Conservation (phyloP, 1,140 invertebrate species). For the Ips nitidus region DNA sequence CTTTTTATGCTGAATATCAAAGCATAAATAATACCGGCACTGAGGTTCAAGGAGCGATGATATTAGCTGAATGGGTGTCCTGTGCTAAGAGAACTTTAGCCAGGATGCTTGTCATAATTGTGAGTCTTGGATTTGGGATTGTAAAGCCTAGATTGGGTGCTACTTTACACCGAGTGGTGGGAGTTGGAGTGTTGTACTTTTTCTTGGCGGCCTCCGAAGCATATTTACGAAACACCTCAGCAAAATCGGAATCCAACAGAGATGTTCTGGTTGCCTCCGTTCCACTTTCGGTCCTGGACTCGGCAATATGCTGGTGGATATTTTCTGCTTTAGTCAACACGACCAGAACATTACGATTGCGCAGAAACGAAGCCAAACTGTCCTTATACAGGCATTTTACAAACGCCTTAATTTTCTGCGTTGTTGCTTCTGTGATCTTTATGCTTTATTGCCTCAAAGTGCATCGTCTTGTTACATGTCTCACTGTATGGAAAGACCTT, state of each 20-base stretch:
- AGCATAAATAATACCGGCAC: conserved; percentile 74
- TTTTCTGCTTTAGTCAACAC: conserved; percentile 88
- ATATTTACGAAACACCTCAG: conserved; percentile 72
- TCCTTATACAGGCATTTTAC: conserved; percentile 90
- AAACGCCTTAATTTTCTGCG: conserved; percentile 87
- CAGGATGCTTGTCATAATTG: conserved; percentile 90
- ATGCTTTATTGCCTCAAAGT: conserved; percentile 90
- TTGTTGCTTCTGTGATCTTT: conserved; percentile 84
- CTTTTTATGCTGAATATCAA: conserved; percentile 88
- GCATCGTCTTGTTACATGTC: conserved; percentile 44
- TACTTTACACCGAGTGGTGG: conserved; percentile 82
- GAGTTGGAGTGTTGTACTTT: conserved; percentile 80
- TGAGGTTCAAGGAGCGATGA: conserved; percentile 66
- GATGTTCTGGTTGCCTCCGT: conserved; percentile 72
- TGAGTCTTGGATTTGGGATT: conserved; percentile 92
- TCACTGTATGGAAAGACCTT: conserved; percentile 80
- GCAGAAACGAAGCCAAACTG: conserved; percentile 88
- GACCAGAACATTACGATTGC: conserved; percentile 79
- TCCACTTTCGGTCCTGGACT: conserved; percentile 71
- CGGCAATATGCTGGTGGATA: conserved; percentile 80
- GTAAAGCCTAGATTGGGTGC: conserved; percentile 89
- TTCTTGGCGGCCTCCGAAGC: conserved; percentile 79
- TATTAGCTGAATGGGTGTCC: conserved; percentile 86
- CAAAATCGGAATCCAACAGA: conserved; percentile 65
- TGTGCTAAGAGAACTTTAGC: conserved; percentile 87